A percentile compares a stretch with the other conserved stretches of the same genome.
Evolutionary conservation across 2,797 vertebrate species (phyloP).

Genomic region (Sebastes vulpes): DNA sequence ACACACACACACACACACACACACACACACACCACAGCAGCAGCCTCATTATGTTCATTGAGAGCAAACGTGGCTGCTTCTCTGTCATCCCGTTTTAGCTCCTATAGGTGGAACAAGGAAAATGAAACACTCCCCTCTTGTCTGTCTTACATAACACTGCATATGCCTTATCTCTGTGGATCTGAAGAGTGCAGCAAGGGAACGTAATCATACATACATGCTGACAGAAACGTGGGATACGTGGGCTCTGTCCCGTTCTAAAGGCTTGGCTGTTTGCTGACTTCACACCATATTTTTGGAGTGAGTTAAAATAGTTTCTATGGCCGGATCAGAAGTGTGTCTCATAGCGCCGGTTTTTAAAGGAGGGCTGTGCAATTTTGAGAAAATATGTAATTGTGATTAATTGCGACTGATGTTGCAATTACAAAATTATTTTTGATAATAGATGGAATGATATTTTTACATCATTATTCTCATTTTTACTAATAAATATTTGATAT

Average conservation of each 20-base stretch:
- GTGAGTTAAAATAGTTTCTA: neutral
- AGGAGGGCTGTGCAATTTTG: neutral
- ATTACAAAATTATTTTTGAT: too few species aligned
- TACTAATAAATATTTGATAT: too few species aligned
- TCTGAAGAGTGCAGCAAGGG: slow-evolving; percentile 32
- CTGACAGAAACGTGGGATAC: neutral
- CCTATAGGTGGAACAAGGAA: slow-evolving; percentile 11
- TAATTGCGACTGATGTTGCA: too few species aligned
- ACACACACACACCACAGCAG: neutral
- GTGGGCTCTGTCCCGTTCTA: neutral
- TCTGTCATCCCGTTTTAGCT: neutral
- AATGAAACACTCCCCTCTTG: neutral
- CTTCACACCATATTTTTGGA: neutral
- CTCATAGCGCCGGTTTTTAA: neutral
- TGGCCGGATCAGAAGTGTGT: neutral
- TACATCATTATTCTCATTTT: too few species aligned
- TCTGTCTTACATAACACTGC: slow-evolving; percentile 42
- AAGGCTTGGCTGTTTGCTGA: neutral
- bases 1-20: neutral
- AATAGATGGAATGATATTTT: too few species aligned
- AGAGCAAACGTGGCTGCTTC: slow-evolving; percentile 5
- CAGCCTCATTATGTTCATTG: slow-evolving; percentile 31
- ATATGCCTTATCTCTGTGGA: slow-evolving; percentile 14
- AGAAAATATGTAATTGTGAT: too few species aligned
- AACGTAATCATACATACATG: slow-evolving; percentile 12